Evolutionary conservation across 2,888 invertebrate species (phyloP).

Genomic region (Polyploca ridens): DNA sequence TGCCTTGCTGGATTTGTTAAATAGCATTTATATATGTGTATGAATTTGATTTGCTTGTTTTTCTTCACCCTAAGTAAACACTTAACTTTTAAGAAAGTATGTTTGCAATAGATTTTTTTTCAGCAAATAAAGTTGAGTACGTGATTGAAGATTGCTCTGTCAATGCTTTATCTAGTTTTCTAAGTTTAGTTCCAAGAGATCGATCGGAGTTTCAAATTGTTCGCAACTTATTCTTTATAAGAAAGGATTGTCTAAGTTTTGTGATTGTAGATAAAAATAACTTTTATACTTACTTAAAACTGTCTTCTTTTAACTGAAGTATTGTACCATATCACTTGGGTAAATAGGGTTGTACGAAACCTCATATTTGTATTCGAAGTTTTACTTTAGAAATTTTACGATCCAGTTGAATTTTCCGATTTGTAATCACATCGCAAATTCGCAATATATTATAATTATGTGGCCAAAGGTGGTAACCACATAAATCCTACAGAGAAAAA

Average conservation of each 20-base stretch:
- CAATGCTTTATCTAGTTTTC: constrained; percentile 10
- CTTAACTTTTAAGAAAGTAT: not conserved
- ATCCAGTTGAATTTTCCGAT: too few relatives aligned
- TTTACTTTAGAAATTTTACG: too few relatives aligned
- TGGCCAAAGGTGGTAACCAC: too few relatives aligned
- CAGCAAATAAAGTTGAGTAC: constrained; percentile 3
- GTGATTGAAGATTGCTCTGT: constrained; percentile 8
- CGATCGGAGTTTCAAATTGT: constrained; percentile 12
- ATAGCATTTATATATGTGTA: too few relatives aligned
- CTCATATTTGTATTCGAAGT: too few relatives aligned
- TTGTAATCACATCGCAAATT: too few relatives aligned
- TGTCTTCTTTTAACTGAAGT: not conserved
- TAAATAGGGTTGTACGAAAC: not conserved
- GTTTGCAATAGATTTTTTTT: not conserved
- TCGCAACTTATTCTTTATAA: not conserved
- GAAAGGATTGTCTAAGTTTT: not conserved
- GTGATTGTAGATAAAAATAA: not conserved
- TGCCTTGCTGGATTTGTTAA: too few relatives aligned
- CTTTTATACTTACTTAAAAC: not conserved
- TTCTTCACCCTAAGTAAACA: not conserved
- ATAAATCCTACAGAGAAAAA: too few relatives aligned
- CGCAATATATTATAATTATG: too few relatives aligned
- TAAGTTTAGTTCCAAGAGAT: constrained; percentile 9
- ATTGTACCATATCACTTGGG: not conserved
- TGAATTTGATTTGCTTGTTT: too few relatives aligned